Base-by-base conservation (phyloP, 2,888 invertebrate genomes). In the Sericinus montela region DNA sequence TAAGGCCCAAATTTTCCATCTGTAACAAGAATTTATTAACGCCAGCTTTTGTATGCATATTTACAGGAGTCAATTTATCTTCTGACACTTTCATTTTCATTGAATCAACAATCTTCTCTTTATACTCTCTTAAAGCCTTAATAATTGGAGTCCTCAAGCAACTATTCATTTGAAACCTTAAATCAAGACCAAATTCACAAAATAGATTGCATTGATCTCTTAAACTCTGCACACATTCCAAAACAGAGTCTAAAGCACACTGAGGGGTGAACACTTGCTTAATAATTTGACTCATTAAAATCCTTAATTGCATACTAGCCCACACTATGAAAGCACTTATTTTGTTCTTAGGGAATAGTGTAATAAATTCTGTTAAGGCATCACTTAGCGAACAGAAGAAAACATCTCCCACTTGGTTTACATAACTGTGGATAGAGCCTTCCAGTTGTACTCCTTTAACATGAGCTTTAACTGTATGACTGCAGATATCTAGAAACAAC, bases 261-360 rank as follows among this genome's bases (percentile, higher is more conserved):
- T 98, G 97, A 5, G 97, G 96, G 59, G 95, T 94, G 70, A 98
- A 96, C 41, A 98, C 94, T 80, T 98, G 96, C 67, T 95, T 95
- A 44, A 94, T 93, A 62, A 96, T 91, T 80, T 95, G 95, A 59
- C 93, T 93, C 62, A 94, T 94, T 67, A 97, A 91, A 63, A 94
- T 91, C 63, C 93, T 93, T 49, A 96, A 84, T 82, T 97, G 96
- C 57, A 92, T 91, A 67, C 95, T 95, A 57, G 95, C 94, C 98
- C 98, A 98, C 4, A 97, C 95, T 54, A 97, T 92, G 59, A 98
- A 94, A 46, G 89, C 89, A 60, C 89, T 90, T 56, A 87, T 69
- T 74, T 90, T 90, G 71, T 88, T 94, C 61, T 94, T 91, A 40
- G 95, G 94, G 78, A 98, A 98, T 35, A 97, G 94, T 59, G 93